phyloP scores from a whole-genome alignment of 2,113 vertebrate species.

The Alligator sinensis region DNA sequence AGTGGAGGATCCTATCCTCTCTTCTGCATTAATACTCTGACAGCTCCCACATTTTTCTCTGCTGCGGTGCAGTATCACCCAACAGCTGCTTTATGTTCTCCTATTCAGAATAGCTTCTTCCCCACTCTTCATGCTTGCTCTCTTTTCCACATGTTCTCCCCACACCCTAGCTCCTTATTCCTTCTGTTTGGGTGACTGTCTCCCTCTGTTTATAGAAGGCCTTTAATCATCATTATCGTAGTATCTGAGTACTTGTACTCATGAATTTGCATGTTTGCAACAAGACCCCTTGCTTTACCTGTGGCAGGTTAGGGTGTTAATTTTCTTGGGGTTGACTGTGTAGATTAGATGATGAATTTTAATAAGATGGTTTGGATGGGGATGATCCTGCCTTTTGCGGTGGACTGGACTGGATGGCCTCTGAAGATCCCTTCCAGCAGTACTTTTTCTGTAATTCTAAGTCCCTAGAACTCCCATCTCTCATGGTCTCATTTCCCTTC shows the following conservation, averaged over 20 bases:
- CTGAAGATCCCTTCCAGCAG: too few species aligned
- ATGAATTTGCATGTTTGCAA: neutral
- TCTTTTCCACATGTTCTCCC: too few species aligned
- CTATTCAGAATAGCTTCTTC: neutral
- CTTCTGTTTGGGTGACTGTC: neutral
- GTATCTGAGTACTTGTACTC: neutral
- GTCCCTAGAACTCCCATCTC: neutral
- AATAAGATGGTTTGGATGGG: too few species aligned
- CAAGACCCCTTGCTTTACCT: too few species aligned
- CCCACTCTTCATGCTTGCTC: neutral
- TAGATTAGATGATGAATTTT: too few species aligned
- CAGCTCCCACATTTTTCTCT: neutral
- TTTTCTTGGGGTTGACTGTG: too few species aligned
- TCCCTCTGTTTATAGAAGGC: neutral
- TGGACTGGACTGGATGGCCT: too few species aligned
- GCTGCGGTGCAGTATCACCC: neutral
- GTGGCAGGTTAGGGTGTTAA: too few species aligned
- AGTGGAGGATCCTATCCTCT: too few species aligned
- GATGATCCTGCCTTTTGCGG: too few species aligned
- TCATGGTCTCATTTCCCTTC: too few species aligned
- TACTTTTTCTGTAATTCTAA: too few species aligned
- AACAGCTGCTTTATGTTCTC: neutral
- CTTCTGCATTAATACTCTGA: neutral
- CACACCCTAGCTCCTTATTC: neutral
- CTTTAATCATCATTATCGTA: neutral